These are phyloP conservation scores for Clamator glandarius DNA, from an alignment of 2,797 vertebrate genomes.

Conservation along the genomic window DNA sequence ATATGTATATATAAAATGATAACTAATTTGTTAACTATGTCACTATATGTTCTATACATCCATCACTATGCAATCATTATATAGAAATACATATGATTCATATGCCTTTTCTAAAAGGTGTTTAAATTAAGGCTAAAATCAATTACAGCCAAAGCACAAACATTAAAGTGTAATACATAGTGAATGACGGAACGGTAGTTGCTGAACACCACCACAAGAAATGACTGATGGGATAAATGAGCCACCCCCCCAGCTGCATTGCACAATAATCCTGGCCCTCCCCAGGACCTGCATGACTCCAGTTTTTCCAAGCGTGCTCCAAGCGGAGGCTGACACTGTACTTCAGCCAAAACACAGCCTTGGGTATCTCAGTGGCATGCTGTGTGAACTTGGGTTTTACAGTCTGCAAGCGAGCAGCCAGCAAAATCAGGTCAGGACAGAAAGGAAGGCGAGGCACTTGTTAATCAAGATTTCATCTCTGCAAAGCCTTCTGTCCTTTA, in stretches of 20 bases:
- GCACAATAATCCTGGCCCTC: too few species aligned
- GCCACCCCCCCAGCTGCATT: too few species aligned
- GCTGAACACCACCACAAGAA: neutral
- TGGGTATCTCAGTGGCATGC: neutral
- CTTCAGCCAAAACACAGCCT: neutral
- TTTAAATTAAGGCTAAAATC: neutral
- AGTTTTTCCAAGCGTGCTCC: neutral
- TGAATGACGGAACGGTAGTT: accelerated
- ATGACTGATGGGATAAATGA: accelerated
- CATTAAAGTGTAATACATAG: accelerated
- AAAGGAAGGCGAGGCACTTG: neutral
- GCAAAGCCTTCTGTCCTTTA: neutral
- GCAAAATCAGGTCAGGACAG: neutral
- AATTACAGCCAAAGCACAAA: neutral
- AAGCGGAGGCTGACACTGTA: accelerated
- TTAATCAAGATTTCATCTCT: accelerated
- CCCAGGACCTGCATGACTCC: neutral
- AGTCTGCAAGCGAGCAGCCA: neutral
- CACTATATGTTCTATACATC: neutral
- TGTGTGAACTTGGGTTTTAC: accelerated
- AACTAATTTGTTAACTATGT: accelerated
- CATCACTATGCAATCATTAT: accelerated
- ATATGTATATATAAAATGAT: accelerated
- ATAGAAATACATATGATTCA: accelerated
- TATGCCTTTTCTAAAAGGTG: neutral